These are phyloP conservation scores for Eubucco bourcierii DNA, from an alignment of 2,113 vertebrate genomes.

Conservation along the genomic window DNA sequence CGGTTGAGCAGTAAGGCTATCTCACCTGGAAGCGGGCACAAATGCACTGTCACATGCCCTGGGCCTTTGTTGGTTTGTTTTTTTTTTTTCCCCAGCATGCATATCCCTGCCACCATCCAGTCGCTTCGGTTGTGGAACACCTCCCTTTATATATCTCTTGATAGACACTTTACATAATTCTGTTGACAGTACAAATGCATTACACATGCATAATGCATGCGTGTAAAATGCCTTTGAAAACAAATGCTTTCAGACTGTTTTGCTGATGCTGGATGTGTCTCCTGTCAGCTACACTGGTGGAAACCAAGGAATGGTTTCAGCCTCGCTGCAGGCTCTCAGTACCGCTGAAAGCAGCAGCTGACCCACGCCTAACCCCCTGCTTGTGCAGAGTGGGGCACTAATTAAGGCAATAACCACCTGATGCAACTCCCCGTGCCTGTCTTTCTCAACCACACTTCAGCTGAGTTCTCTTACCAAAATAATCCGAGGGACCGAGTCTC, in stretches of 20 bases:
- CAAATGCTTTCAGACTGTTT: conserved; percentile 40
- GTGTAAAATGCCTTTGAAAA: conserved; percentile 54
- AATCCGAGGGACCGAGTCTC: conserved; percentile 94
- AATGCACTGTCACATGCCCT: neutral
- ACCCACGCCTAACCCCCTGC: neutral
- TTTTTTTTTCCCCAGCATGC: neutral
- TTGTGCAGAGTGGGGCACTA: neutral
- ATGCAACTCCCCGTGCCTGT: neutral
- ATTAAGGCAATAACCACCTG: neutral
- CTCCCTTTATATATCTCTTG: neutral
- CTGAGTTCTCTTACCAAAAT: conserved; percentile 87
- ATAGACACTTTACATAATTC: conserved; percentile 50
- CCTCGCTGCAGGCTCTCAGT: neutral
- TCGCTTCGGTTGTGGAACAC: neutral
- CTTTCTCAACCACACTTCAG: neutral
- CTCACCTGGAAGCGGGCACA: conserved; percentile 80
- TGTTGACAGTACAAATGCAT: conserved; percentile 44
- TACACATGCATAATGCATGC: conserved; percentile 61
- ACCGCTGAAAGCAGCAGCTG: neutral
- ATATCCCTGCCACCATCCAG: neutral
- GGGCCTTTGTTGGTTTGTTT: neutral
- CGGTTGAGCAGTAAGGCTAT: conserved; percentile 92
- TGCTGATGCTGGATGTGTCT: conserved; percentile 40
- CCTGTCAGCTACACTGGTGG: conserved; percentile 5
- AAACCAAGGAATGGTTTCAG: neutral